A percentile compares a stretch with the other conserved stretches of the same genome.
These are phyloP conservation scores for Melikaiella ostensackeni DNA, from an alignment of 2,888 invertebrate species.

Conservation along the genomic window DNA sequence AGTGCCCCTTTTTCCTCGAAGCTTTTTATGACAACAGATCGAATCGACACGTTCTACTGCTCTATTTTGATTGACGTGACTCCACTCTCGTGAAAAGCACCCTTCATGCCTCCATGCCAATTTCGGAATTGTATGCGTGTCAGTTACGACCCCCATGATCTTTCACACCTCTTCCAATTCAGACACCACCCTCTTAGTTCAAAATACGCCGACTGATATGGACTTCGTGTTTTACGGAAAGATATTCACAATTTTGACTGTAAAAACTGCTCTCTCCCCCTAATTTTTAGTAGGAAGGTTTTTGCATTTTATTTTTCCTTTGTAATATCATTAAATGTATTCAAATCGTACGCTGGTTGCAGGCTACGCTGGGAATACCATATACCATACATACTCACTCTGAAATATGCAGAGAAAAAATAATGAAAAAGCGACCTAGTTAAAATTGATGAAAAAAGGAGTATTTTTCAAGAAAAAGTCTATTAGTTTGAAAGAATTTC, in stretches of 20 bases:
- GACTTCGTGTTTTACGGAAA: neutral
- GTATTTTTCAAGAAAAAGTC: neutral
- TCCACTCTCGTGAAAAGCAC: conserved; percentile 43
- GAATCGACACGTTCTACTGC: conserved; percentile 62
- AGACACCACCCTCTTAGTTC: neutral
- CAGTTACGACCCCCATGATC: conserved; percentile 32
- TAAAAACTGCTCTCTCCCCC: no score
- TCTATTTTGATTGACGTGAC: conserved; percentile 57
- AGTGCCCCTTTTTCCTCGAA: conserved; percentile 53
- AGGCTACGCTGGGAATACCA: no score
- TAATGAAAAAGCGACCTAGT: neutral
- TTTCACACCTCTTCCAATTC: neutral
- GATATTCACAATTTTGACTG: no score
- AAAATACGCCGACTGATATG: neutral
- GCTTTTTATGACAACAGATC: conserved; percentile 67
- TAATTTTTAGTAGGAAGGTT: no score
- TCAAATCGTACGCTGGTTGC: no score
- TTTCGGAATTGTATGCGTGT: conserved; percentile 13
- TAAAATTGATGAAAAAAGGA: neutral
- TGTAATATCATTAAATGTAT: no score
- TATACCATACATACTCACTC: no score
- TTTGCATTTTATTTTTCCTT: no score
- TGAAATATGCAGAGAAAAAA: neutral
- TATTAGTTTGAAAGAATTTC: conserved; percentile 31
- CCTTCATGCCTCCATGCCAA: conserved; percentile 1